Evolutionary conservation across 2,113 vertebrate genomes (phyloP), one percentile per base, ranked within the genome.

Genomic region (Oncorhynchus kisutch): DNA sequence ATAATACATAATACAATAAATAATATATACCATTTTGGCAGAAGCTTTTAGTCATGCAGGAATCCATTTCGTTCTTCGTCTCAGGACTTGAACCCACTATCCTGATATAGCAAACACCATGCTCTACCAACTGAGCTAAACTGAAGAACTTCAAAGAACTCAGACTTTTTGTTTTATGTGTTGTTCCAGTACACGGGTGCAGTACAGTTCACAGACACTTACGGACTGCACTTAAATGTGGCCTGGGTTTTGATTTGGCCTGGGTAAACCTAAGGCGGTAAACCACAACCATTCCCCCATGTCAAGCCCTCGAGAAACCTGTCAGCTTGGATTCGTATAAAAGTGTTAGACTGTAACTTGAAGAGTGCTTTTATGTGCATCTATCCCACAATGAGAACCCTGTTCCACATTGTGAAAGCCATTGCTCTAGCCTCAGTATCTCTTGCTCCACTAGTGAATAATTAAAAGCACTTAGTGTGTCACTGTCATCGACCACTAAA

Each of bases 401-500:
- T 31, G 78, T 82, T 85, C 78, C 76, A 67, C 78, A 84, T 75
- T 82, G 71, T 91, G 86, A 87, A 89, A 70, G 70, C 67, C 79
- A 80, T 75, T 76, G 77, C 45, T 65, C 29, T 78, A 70, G 68
- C 29, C 67, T 73, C 20, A 77, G 70, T 84, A 62, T 25, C 81
- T 82, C 66, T 70, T 88, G 77, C 76, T 69, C 69, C 78, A 82
- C 72, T 60, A 75, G 72, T 94, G 88, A 94, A 94, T 94, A 93
- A 94, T 95, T 94, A 88, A 94, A 90, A 82, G 70, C 87, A 89
- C 76, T 94, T 88, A 89, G 82, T 76, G 82, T 20, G 59, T 74
- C 81, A 85, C 67, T 12, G 79, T 87, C 76, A 87, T 65, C 86
- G 81, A 70, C 91, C 91, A 88, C 60, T 73, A 80, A 80, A 81